These are phyloP conservation scores for Orthochromis indermauri DNA, from an alignment of 2,113 vertebrate species.

Conservation along the genomic window DNA sequence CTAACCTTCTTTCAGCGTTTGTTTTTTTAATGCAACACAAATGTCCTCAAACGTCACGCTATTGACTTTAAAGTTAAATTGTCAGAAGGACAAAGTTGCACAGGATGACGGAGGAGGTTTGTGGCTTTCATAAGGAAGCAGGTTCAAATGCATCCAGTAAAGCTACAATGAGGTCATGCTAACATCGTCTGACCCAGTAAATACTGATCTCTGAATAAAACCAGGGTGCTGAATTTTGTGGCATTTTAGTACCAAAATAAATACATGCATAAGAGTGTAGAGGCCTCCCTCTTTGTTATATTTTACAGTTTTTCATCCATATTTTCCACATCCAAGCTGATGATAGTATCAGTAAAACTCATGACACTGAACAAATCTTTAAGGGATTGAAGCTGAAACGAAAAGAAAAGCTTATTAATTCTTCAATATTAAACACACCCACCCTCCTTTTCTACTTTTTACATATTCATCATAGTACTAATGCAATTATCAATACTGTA, in stretches of 20 bases:
- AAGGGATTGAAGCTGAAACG: neutral
- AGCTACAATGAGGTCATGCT: neutral
- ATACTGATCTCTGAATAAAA: conserved; percentile 5
- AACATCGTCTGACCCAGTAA: neutral
- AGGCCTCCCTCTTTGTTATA: neutral
- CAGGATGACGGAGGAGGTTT: neutral
- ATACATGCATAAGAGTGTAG: neutral
- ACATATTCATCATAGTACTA: conserved; percentile 67
- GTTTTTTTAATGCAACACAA: neutral
- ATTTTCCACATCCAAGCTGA: neutral
- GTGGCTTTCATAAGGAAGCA: neutral
- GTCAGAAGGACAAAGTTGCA: neutral
- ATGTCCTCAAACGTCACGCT: neutral
- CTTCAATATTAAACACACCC: conserved; percentile 57
- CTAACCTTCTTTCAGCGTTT: neutral
- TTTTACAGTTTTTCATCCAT: neutral
- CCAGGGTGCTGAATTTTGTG: neutral
- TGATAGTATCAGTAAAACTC: conserved; percentile 14
- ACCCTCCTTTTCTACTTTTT: conserved; percentile 39
- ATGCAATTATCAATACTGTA: conserved; percentile 70
- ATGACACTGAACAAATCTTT: neutral
- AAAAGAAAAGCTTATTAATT: conserved; percentile 59
- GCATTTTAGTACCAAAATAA: neutral
- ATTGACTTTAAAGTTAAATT: neutral
- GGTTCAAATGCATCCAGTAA: neutral